Conservation (phyloP, 2,888 invertebrate genomes). For the Lasiommata megera region DNA sequence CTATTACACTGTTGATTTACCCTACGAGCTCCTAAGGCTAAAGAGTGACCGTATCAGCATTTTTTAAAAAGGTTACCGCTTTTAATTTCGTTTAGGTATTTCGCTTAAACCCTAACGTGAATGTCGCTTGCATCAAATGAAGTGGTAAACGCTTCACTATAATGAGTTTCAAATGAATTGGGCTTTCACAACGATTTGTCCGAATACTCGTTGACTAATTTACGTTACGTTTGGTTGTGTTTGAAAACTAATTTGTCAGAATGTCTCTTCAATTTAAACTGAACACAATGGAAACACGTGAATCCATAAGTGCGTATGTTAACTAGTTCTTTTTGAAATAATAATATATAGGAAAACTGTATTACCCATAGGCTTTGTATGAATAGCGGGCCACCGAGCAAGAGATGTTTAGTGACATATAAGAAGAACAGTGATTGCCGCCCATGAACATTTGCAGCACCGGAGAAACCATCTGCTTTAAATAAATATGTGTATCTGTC, state of each 20-base stretch:
- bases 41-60: not conserved
- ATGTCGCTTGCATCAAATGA: constrained; percentile 6
- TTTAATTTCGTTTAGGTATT: not conserved
- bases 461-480: too few relatives aligned
- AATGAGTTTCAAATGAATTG: constrained; percentile 9
- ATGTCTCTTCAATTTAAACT: not conserved
- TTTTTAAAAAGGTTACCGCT: not conserved
- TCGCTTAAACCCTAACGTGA: not conserved
- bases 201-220: constrained; percentile 6
- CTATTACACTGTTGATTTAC: constrained; percentile 70
- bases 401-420: too few relatives aligned
- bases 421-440: too few relatives aligned
- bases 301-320: not conserved
- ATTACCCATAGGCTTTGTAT: too few relatives aligned
- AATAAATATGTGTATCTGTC: too few relatives aligned
- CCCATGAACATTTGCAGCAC: too few relatives aligned
- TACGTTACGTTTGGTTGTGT: not conserved
- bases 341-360: too few relatives aligned
- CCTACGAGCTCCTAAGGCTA: constrained; percentile 25
- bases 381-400: too few relatives aligned
- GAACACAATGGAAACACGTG: not conserved
- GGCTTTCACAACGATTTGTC: constrained; percentile 4
- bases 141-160: constrained; percentile 11
- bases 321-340: too few relatives aligned
- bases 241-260: constrained; percentile 4